These are phyloP conservation scores for Colletes latitarsis DNA, from an alignment of 1,140 invertebrate genomes.

Conservation along the genomic window DNA sequence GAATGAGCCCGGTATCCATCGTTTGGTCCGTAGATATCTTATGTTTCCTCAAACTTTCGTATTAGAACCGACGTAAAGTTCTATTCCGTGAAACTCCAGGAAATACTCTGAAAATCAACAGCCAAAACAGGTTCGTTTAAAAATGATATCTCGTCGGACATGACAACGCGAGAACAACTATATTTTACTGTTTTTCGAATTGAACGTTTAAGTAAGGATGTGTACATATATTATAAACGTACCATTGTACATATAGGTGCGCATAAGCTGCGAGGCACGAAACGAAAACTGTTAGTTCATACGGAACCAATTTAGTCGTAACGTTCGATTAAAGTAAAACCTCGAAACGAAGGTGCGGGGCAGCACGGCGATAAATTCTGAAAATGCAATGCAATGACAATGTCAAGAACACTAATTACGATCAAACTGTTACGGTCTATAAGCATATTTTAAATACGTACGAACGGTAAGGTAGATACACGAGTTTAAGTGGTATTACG, in stretches of 20 bases:
- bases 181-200: conserved; percentile 12
- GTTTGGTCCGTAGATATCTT: background rate
- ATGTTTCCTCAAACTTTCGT: background rate
- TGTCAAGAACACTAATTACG: conserved; percentile 37
- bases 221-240: conserved; percentile 44
- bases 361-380: conserved; percentile 31
- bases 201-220: background rate
- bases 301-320: conserved; percentile 52
- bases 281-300: conserved; percentile 46
- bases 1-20: conserved; percentile 54
- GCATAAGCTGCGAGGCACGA: conserved; percentile 22
- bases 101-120: background rate
- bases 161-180: conserved; percentile 14
- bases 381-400: conserved; percentile 52
- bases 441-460: conserved; percentile 70
- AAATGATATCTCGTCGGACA: background rate
- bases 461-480: conserved; percentile 46
- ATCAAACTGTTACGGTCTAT: conserved; percentile 43
- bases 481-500: conserved; percentile 35
- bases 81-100: background rate
- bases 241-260: conserved; percentile 46
- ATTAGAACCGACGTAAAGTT: background rate
- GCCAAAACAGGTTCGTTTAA: conserved; percentile 17
- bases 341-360: conserved; percentile 1
- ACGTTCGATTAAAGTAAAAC: conserved; percentile 11